A percentile compares a stretch with the other conserved stretches of the same genome.
These are phyloP conservation scores for Pseudocheirus occidentalis DNA, from an alignment of 2,797 vertebrate species.

Conservation along the genomic window DNA sequence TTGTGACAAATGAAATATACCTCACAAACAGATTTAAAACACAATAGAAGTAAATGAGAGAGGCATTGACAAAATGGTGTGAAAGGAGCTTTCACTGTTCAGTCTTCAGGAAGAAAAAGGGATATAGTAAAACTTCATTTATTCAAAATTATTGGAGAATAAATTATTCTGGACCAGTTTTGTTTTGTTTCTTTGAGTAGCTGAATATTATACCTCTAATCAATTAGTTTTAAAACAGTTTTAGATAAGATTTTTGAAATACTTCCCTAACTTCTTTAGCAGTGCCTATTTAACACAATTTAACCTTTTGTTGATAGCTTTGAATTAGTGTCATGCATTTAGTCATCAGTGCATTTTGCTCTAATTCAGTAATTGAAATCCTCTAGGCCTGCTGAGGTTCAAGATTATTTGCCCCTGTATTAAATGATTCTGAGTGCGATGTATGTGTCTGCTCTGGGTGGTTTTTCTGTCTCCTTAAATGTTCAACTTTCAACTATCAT, in stretches of 20 bases:
- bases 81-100: neutral
- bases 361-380: slow-evolving; percentile 41
- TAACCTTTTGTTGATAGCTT: slow-evolving; percentile 39
- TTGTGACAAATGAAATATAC: neutral
- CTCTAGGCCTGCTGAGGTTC: slow-evolving; percentile 23
- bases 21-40: neutral
- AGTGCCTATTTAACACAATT: slow-evolving; percentile 28
- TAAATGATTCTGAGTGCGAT: slow-evolving; percentile 41
- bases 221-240: slow-evolving; percentile 57
- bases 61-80: neutral
- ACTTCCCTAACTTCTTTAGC: slow-evolving; percentile 51
- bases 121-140: slow-evolving; percentile 53
- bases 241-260: slow-evolving; percentile 50
- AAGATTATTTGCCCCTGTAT: slow-evolving; percentile 58
- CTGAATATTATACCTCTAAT: neutral
- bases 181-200: neutral
- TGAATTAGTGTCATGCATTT: slow-evolving; percentile 45
- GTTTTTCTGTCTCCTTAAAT: neutral
- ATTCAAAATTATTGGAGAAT: slow-evolving; percentile 50
- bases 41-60: neutral
- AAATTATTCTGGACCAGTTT: slow-evolving; percentile 34
- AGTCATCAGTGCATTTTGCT: slow-evolving; percentile 27
- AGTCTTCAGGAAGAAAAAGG: slow-evolving; percentile 55
- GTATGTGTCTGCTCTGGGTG: slow-evolving; percentile 4
- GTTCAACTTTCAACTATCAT: slow-evolving; percentile 56